Evolutionary conservation across 1,140 invertebrate genomes (phyloP).

Genomic region (Drosophila nasuta): DNA sequence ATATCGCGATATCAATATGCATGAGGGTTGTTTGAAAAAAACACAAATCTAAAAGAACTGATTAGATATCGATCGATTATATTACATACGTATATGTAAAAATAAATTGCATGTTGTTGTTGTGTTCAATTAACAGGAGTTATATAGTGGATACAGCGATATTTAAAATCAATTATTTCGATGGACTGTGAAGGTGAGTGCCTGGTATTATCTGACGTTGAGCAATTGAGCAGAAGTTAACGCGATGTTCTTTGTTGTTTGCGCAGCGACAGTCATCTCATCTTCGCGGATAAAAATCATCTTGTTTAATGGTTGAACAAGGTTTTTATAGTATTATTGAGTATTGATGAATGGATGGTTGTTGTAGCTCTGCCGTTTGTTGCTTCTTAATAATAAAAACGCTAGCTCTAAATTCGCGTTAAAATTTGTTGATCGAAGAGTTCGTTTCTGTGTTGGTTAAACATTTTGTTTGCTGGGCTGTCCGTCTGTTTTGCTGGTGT

Average conservation of each 20-base stretch:
- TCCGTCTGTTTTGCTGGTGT: conserved; percentile 26
- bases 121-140: conserved; percentile 20
- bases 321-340: background rate
- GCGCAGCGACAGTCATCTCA: conserved; percentile 3
- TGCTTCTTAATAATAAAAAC: conserved; percentile 29
- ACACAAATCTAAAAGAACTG: conserved; percentile 17
- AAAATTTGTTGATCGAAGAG: conserved; percentile 17
- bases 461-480: conserved; percentile 17
- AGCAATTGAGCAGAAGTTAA: conserved; percentile 27
- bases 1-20: conserved; percentile 24
- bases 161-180: conserved; percentile 30
- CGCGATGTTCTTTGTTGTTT: background rate
- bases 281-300: background rate
- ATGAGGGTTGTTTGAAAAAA: conserved; percentile 18
- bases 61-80: conserved; percentile 13
- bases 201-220: conserved; percentile 23
- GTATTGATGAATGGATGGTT: conserved; percentile 6
- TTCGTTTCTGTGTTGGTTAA: conserved; percentile 21
- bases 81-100: conserved; percentile 43
- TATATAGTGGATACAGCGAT: conserved; percentile 34
- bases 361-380: conserved; percentile 18
- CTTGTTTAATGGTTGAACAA: conserved; percentile 6
- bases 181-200: conserved; percentile 28
- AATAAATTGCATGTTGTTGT: conserved; percentile 16
- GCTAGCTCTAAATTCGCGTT: conserved; percentile 36